phyloP scores from a whole-genome alignment of 1,140 invertebrate species.

The Hyphantria cunea region DNA sequence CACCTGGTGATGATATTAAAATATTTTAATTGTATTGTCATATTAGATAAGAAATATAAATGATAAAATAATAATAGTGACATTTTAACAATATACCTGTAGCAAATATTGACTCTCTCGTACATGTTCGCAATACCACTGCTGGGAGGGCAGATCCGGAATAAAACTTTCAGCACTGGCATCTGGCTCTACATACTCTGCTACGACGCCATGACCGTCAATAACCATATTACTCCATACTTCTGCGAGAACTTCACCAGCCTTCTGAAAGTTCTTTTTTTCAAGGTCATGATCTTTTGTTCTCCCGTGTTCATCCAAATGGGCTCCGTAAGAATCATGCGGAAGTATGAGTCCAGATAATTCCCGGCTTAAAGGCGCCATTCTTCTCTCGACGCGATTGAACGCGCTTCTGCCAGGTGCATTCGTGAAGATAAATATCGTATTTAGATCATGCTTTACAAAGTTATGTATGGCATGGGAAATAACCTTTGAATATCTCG shows the following conservation, averaged over 20 bases:
- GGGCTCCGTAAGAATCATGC: slow-evolving; percentile 45
- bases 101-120: slow-evolving; percentile 11
- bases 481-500: slow-evolving; percentile 6
- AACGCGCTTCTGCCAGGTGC: slow-evolving; percentile 56
- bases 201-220: slow-evolving; percentile 50
- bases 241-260: slow-evolving; percentile 45
- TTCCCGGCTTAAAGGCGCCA: slow-evolving; percentile 51
- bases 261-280: slow-evolving; percentile 38
- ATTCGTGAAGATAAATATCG: slow-evolving; percentile 67
- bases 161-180: slow-evolving; percentile 29
- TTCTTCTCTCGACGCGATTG: slow-evolving; percentile 51
- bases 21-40: slow-evolving; percentile 11
- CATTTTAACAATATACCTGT: slow-evolving; percentile 6
- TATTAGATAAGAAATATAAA: slow-evolving; percentile 18
- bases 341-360: slow-evolving; percentile 48
- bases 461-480: too few relatives aligned
- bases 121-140: slow-evolving; percentile 10
- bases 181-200: slow-evolving; percentile 45
- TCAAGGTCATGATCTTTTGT: slow-evolving; percentile 52
- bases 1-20: slow-evolving; percentile 9
- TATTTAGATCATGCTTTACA: slow-evolving; percentile 51
- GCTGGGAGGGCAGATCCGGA: slow-evolving; percentile 23
- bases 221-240: slow-evolving; percentile 51
- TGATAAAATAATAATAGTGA: slow-evolving; percentile 12
- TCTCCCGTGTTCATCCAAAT: slow-evolving; percentile 53